These are phyloP conservation scores for Aplysina aerophoba DNA, from an alignment of 37 sponge, comb jelly and placozoan species.

Conservation along the genomic window DNA sequence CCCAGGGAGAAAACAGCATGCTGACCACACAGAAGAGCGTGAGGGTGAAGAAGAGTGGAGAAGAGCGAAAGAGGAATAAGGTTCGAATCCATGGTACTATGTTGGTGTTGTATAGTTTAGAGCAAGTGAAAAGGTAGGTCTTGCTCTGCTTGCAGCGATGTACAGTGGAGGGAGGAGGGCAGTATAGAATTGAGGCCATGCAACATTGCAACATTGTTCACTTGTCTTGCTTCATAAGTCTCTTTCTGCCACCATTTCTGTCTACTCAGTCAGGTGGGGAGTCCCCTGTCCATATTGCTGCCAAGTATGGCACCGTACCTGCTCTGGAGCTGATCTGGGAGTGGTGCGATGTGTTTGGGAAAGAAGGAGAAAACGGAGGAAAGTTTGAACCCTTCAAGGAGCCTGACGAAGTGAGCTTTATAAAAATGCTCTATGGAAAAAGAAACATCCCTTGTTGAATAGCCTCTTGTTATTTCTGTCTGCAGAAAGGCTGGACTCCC, in stretches of 20 bases:
- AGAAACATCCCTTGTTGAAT: too few species aligned
- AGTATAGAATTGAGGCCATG: background rate
- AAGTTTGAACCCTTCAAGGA: background rate
- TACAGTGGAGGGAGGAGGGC: background rate
- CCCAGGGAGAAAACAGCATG: background rate
- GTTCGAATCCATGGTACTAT: too few species aligned
- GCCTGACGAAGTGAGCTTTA: background rate
- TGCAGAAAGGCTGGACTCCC: constrained; percentile 10
- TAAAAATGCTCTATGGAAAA: background rate
- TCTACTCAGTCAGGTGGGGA: constrained; percentile 1
- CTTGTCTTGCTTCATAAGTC: too few species aligned
- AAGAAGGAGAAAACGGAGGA: background rate
- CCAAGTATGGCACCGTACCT: background rate
- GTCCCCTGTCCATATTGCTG: constrained; percentile 32
- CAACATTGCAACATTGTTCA: too few species aligned
- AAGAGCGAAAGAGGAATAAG: too few species aligned
- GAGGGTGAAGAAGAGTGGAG: background rate
- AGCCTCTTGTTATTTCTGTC: background rate
- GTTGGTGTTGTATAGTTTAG: too few species aligned
- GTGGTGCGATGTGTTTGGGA: constrained; percentile 22
- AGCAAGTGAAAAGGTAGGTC: too few species aligned
- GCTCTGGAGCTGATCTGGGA: constrained; percentile 8
- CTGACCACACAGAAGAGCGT: background rate
- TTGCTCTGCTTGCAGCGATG: too few species aligned
- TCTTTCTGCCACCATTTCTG: background rate